Evolutionary conservation across 2,797 vertebrate genomes (phyloP), one percentile per base, ranked within the genome.

Genomic region (Chanos chanos): DNA sequence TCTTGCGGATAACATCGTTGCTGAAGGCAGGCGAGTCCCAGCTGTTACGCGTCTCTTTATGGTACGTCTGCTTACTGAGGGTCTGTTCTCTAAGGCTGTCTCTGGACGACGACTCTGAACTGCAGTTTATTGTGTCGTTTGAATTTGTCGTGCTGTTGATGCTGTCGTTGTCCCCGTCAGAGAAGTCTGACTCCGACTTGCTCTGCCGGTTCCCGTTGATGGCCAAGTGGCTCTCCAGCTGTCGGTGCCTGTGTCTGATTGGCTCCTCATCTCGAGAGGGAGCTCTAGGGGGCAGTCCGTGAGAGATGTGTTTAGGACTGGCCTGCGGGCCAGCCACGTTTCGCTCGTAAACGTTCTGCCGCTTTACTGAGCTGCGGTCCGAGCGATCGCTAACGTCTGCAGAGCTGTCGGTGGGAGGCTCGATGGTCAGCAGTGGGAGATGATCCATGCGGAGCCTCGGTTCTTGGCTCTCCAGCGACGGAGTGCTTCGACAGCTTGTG

Each of bases 21-120:
- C 96, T 99, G 85, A 97, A 98, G 65, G 96, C 94, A 3, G 96
- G 96, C 0, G 96, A 99, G 86, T 98, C 96, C 94, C 96, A 99
- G 89, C 95, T 97, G 88, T 97, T 96, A 1, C 94, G 93, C 2
- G 96, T 93, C 85, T 99, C 96, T 75, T 98, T 98, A 87, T 98
- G 96, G 80, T 98, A 99, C 0, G 94, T 96, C 86, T 98, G 96
- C 78, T 97, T 96, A 88, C 93, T 97, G 68, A 98, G 87, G 0
- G 91, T 92, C 87, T 96, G 95, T 74, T 98, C 96, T 44, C 96
- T 88, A 15, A 96, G 82, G 82, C 95, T 96, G 88, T 98, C 95
- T 1, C 94, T 83, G 1, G 94, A 98, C 1, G 94, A 95, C 0
- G 94, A 94, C 83, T 98, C 96, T 0, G 96, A 98, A 87, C 96